These are phyloP conservation scores for Pelecanus crispus DNA, from an alignment of 2,113 vertebrate species.

Conservation along the genomic window DNA sequence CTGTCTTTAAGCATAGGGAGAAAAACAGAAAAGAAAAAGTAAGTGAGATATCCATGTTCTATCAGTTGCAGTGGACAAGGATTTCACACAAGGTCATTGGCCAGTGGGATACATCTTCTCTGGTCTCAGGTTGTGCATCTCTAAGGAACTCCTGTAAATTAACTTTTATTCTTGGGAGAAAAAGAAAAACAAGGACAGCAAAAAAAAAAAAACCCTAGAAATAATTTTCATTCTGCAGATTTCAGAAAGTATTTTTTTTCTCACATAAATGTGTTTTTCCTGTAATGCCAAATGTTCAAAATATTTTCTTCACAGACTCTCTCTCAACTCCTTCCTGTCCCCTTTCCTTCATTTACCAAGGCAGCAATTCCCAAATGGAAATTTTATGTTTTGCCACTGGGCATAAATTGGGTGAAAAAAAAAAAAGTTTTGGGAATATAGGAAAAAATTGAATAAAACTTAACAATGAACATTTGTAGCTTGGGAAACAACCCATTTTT, in stretches of 20 bases:
- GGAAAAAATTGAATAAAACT: not conserved
- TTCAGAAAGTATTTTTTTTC: not conserved
- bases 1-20: not conserved
- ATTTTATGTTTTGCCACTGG: not conserved
- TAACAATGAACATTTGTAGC: not conserved
- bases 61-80: not conserved
- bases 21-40: not conserved
- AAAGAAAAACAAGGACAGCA: not conserved
- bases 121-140: not conserved
- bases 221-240: not conserved
- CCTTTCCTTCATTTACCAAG: not conserved
- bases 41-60: not conserved
- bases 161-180: not conserved
- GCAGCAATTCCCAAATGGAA: not conserved
- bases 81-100: not conserved
- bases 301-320: constrained; percentile 3
- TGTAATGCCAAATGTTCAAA: constrained; percentile 6
- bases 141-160: not conserved
- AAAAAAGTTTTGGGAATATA: not conserved
- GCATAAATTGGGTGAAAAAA: not conserved
- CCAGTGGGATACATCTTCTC: not conserved
- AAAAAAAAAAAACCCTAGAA: not conserved
- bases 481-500: not conserved
- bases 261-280: not conserved
- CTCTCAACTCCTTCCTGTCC: not conserved